phyloP scores from a whole-genome alignment of 1,140 invertebrate species.

The Scaptomyza pallida region DNA sequence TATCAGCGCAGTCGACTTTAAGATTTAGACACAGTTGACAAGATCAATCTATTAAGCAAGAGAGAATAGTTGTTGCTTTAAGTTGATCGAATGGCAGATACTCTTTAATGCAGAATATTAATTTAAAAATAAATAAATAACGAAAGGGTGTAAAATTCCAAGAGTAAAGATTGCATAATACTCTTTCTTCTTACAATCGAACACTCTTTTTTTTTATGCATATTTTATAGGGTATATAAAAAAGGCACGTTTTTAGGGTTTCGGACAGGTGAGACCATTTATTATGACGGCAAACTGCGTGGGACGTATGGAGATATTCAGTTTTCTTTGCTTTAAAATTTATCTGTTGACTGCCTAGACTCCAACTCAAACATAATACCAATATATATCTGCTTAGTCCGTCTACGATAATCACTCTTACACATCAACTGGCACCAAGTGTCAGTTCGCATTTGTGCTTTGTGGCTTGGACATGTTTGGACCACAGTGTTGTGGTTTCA shows the following conservation, averaged over 20 bases:
- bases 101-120: not conserved
- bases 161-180: no score
- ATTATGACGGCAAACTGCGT: not conserved
- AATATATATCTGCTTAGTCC: not conserved
- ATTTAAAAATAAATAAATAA: not conserved
- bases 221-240: not conserved
- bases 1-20: conserved; percentile 18
- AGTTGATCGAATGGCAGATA: not conserved
- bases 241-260: not conserved
- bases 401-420: not conserved
- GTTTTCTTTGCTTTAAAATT: not conserved
- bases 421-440: conserved; percentile 13
- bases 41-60: conserved; percentile 37
- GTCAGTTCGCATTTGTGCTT: conserved; percentile 41
- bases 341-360: not conserved
- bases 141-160: no score
- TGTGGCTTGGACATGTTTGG: conserved; percentile 1
- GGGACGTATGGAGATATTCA: conserved; percentile 16
- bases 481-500: conserved; percentile 48
- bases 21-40: conserved; percentile 29
- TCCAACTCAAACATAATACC: not conserved
- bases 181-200: not conserved
- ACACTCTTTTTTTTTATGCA: not conserved
- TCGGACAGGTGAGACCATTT: not conserved
- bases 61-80: conserved; percentile 2